These are phyloP conservation scores for Eilema sororculum DNA, from an alignment of 2,888 invertebrate genomes.

Conservation along the genomic window DNA sequence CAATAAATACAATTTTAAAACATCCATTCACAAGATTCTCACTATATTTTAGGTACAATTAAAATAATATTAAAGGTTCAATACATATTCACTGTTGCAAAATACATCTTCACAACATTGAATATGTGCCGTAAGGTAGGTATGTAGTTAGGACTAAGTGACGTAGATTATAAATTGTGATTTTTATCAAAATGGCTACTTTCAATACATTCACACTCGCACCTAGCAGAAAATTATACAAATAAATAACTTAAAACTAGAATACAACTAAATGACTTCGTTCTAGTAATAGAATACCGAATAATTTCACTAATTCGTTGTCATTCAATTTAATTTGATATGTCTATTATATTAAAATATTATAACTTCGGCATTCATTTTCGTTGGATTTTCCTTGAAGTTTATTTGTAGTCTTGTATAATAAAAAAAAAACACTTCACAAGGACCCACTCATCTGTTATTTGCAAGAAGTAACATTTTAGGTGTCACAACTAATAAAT, in stretches of 20 bases:
- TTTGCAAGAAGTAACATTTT: not conserved
- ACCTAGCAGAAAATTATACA: slow-evolving; percentile 57
- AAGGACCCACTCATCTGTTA: not conserved
- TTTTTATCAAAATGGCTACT: slow-evolving; percentile 51
- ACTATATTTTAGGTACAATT: slow-evolving; percentile 43
- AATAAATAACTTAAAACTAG: slow-evolving; percentile 82
- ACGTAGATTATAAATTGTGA: slow-evolving; percentile 57
- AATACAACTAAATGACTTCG: slow-evolving; percentile 78
- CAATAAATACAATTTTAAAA: slow-evolving; percentile 54
- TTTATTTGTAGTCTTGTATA: not conserved
- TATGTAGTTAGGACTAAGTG: slow-evolving; percentile 49
- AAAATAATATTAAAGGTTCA: slow-evolving; percentile 28
- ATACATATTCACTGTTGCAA: slow-evolving; percentile 77
- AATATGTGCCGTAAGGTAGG: slow-evolving; percentile 59
- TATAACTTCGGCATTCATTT: slow-evolving; percentile 16
- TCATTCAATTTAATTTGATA: slow-evolving; percentile 41
- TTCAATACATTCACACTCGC: slow-evolving; percentile 55
- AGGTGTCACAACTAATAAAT: slow-evolving; percentile 1
- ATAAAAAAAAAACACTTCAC: not conserved
- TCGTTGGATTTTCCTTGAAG: slow-evolving; percentile 9
- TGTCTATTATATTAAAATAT: slow-evolving; percentile 34
- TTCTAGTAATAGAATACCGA: slow-evolving; percentile 61
- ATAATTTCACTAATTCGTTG: slow-evolving; percentile 48
- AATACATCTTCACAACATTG: slow-evolving; percentile 81
- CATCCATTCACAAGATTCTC: slow-evolving; percentile 45